Conservation (phyloP, 2,888 invertebrate species). For the Diabrotica balteata region DNA sequence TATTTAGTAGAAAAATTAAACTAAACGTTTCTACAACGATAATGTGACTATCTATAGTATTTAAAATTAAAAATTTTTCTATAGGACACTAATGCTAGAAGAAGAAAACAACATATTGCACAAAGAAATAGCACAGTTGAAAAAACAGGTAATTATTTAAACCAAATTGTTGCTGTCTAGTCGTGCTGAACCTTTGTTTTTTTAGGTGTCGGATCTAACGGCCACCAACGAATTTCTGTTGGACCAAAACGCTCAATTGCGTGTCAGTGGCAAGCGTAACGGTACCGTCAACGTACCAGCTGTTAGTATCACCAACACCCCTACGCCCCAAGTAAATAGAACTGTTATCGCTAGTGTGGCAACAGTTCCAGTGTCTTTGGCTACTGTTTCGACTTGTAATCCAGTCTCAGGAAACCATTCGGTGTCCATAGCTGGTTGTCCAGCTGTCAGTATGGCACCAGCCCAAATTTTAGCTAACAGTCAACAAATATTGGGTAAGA, state of each 20-base stretch:
- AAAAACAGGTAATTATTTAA: constrained; percentile 65
- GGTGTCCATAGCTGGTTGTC: constrained; percentile 65
- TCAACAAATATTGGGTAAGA: constrained; percentile 59
- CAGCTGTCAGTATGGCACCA: constrained; percentile 68
- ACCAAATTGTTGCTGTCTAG: neutral
- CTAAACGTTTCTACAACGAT: too few relatives aligned
- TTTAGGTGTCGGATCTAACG: constrained; percentile 70
- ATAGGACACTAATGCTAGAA: constrained; percentile 64
- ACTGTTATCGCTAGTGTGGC: constrained; percentile 68
- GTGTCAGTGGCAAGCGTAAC: constrained; percentile 67
- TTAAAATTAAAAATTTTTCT: constrained; percentile 16
- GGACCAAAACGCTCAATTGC: constrained; percentile 77
- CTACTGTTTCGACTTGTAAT: constrained; percentile 65
- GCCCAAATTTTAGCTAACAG: constrained; percentile 62
- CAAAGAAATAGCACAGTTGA: constrained; percentile 73
- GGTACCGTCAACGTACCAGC: constrained; percentile 68
- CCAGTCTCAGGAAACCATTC: constrained; percentile 60
- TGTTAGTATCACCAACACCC: constrained; percentile 66
- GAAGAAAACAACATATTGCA: constrained; percentile 74
- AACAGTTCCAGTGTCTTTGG: constrained; percentile 68
- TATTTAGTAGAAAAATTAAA: too few relatives aligned
- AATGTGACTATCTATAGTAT: too few relatives aligned
- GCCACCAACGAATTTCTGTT: constrained; percentile 81
- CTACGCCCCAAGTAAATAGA: constrained; percentile 60
- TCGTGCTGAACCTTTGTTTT: neutral